Evolutionary conservation across 2,888 invertebrate species (phyloP), one percentile per base, ranked within the genome.

Genomic region (Ennomos erosarius): DNA sequence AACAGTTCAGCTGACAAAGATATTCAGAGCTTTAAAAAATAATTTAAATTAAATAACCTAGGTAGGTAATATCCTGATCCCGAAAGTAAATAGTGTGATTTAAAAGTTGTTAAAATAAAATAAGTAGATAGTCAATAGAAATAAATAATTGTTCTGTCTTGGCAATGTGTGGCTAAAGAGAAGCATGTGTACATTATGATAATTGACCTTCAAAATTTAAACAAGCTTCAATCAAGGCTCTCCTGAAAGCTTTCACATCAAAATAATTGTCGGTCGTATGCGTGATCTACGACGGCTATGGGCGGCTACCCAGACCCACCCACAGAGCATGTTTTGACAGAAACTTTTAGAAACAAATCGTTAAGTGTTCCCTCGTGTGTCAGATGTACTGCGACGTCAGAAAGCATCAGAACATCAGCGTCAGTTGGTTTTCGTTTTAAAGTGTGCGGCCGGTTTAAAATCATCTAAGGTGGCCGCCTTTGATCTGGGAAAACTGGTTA

Each of bases 181-280:
- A 26, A 3, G 4, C 1, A 26, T 26, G 26, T 26, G 2, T 1
- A 26, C 16, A 33, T 26, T 33, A 8, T 8, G 3, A 48, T 38
- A 33, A 43, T 43, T 48, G 43, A n/a, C 48, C 43, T n/a, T 40
- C 48, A 36, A 42, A 9, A 35, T 43, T 37, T 48, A 55, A 43
- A 49, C 49, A 57, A 51, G 16, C 13, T 52, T 48, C 47, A 52
- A 52, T 58, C 52, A 51, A 11, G 43, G 47, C 37, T 52, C 26
- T 34, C 47, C 51, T 38, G 52, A 43, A 26, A 26, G 26, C 26
- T 26, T 26, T 1, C 3, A 43, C 37, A 42, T 51, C 47, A 58
- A 44, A 52, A 43, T 52, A 58, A 52, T 43, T 52, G 52, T 16
- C 52, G n/a, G n/a, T n/a, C n/a, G n/a, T n/a, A n/a, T n/a, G n/a